These are phyloP conservation scores for Squalus acanthias DNA, from an alignment of 2,797 vertebrate species.

Conservation along the genomic window DNA sequence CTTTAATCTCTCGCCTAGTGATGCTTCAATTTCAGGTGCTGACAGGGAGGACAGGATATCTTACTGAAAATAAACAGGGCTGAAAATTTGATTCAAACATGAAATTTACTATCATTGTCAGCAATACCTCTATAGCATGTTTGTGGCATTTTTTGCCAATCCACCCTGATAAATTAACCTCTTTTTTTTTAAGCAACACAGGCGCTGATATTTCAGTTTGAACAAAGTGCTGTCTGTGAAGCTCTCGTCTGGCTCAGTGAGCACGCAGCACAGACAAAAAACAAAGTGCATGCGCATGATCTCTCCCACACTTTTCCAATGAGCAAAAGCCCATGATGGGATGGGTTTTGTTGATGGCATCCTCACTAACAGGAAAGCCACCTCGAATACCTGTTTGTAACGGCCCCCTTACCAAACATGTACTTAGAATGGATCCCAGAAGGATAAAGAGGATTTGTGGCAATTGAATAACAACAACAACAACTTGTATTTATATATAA, in stretches of 20 bases:
- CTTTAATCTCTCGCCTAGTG: constrained; percentile 8
- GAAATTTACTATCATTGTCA: not conserved
- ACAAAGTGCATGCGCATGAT: not conserved
- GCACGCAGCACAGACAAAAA: not conserved
- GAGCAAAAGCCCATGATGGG: not conserved
- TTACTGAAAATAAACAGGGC: not conserved
- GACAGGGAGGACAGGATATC: not conserved
- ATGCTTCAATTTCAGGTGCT: constrained; percentile 34
- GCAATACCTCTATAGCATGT: not conserved
- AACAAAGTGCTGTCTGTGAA: not conserved
- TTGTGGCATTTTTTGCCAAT: not conserved
- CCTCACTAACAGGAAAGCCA: not conserved
- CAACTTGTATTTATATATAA: not conserved
- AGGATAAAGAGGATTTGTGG: not conserved
- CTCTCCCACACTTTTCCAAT: not conserved
- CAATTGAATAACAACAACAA: not conserved
- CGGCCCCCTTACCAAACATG: not conserved
- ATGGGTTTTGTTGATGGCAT: not conserved
- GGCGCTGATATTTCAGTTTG: not conserved
- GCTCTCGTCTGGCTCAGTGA: not conserved
- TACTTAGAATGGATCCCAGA: not conserved
- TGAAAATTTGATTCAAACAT: not conserved
- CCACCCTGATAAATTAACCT: not conserved
- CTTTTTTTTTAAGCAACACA: not conserved
- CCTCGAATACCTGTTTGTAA: not conserved